Base-by-base conservation (phyloP, 1,140 invertebrate species). In the Palaemon carinicauda region DNA sequence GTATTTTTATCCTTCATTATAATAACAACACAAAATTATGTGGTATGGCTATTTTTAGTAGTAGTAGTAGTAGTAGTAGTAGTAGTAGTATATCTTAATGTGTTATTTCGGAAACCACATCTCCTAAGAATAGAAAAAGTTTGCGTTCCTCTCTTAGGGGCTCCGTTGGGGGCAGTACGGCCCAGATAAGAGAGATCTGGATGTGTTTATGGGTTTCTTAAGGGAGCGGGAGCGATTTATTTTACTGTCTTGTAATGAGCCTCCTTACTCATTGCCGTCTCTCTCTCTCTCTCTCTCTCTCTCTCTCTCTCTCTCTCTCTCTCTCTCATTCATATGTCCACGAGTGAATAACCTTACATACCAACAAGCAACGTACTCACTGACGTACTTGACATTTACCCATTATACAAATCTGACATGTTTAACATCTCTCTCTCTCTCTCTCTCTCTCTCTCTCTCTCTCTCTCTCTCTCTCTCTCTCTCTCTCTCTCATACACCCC, bases 261-360 rank as follows among this genome's bases (percentile, higher is more conserved):
- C 56, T 21, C 56, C 56, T 41, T 41, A 41, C 56, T 27, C 56
- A 60, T 69, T 29, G 21, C 24, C 29, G 21, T 54, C 31, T 78
- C 19, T 53, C 51, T 78, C 51, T 80, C 78, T 80, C 27, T 60
- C 53, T 60, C 78, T 80, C 27, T 60, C 53, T 56, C 53, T 80
- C 78, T 80, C 78, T 80, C 53, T 80, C 78, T 80, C 78, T 80
- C 53, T 80, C 53, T 79, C 77, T 53, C 52, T 79, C 77, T 79
- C 77, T 52, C 51, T 78, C 75, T 78, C 75, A n/a, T n/a, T n/a
- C n/a, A n/a, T n/a, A n/a, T n/a, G n/a, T n/a, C n/a, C n/a, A n/a
- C n/a, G n/a, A n/a, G n/a, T n/a, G n/a, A n/a, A n/a, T n/a, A n/a
- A n/a, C n/a, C n/a, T n/a, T n/a, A n/a, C n/a, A n/a, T n/a, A n/a